A percentile compares a stretch with the other conserved stretches of the same genome.
These are phyloP conservation scores for Muricea muricata DNA, from an alignment of 92 coral and sea anemone genomes.

Conservation along the genomic window DNA sequence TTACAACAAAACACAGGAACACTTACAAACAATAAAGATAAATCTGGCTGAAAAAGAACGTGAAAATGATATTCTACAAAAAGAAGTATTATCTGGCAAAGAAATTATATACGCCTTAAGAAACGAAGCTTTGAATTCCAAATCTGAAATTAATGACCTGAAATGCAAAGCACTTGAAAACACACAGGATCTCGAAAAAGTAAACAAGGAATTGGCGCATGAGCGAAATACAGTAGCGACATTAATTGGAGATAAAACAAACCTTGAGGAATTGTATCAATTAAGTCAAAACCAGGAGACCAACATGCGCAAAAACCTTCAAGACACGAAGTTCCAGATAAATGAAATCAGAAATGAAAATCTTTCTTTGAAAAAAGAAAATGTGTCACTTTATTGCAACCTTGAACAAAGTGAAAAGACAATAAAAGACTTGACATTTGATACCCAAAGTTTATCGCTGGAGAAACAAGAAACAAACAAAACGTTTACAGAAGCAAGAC, in stretches of 20 bases:
- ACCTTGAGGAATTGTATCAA: constrained; percentile 20
- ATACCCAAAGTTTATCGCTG: background rate
- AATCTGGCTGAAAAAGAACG: constrained; percentile 8
- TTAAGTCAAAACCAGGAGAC: constrained; percentile 1
- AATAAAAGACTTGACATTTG: constrained; percentile 8
- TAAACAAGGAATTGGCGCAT: background rate
- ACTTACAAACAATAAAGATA: background rate
- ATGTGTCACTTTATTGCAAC: background rate
- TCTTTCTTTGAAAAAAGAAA: background rate
- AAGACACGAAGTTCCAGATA: background rate
- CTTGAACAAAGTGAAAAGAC: background rate
- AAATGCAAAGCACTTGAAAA: background rate
- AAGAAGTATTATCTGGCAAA: background rate
- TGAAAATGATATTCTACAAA: background rate
- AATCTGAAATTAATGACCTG: background rate
- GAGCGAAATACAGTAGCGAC: background rate
- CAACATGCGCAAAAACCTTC: background rate
- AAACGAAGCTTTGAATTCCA: background rate
- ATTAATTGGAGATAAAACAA: constrained; percentile 12
- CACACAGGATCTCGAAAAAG: background rate
- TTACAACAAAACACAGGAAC: background rate
- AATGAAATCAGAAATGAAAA: background rate
- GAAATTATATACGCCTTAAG: background rate
- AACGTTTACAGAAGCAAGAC: background rate
- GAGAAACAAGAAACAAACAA: constrained; percentile 3